Base-by-base conservation (phyloP, 2,888 invertebrate genomes). In the Chalcis sispes region DNA sequence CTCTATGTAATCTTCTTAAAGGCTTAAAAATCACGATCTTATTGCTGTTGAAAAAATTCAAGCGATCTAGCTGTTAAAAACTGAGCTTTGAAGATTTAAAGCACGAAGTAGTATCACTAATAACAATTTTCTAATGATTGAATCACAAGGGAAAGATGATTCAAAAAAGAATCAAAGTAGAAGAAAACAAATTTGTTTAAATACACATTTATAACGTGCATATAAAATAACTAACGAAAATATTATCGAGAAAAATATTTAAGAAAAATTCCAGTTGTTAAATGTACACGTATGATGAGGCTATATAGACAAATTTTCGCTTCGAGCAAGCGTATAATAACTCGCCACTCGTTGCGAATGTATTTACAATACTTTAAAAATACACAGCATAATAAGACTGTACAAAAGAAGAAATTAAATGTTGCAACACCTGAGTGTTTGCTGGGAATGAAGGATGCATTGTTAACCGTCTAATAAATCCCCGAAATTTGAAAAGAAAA, bases 391-490 rank as follows among this genome's bases (percentile, higher is more conserved):
- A 50, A 66, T 40, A 15, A 61, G 18, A 73, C 59, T 76, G 25
- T 69, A 72, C 67, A 72, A 77, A 77, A 76, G 61, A 72, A 72
- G 66, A 77, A 72, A 58, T 56, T 54, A 48, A 23, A 40, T 8
- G 32, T 62, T 56, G 65, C 67, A 20, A 46, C 54, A 32, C 36
- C 15, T 48, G 58, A 40, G 20, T 36, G 15, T 25, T 10, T 65
- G 42, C 54, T 42, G 58, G 72, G 69, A 77, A 77, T 77, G 76
- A 69, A 72, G 64, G 29, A 59, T 56, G 25, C 27, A 54, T 29
- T 2, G 62, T 56, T 58, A 61, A 72, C 32, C 65, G 29, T 58
- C 46, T 67, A 66, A n/a, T 13, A 5, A 29, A 1, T 25, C 25
- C 65, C 56, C 65, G 59, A 36, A 64, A 13, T 15, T 46, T 59